These are phyloP conservation scores for Amphimallon solstitiale DNA, from an alignment of 2,888 invertebrate genomes.

Conservation along the genomic window DNA sequence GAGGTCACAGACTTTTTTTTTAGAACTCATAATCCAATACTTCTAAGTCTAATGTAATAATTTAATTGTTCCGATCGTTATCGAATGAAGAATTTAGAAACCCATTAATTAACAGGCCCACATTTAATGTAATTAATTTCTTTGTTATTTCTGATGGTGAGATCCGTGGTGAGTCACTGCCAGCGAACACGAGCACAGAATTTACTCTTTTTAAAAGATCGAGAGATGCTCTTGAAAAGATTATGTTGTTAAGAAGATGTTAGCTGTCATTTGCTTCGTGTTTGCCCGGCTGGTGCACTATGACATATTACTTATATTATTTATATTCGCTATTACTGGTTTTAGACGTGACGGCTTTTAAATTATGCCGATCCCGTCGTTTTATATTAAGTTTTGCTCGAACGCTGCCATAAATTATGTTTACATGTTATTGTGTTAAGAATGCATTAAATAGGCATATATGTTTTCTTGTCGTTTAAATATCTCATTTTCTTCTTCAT, in stretches of 20 bases:
- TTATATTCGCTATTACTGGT: conserved; percentile 15
- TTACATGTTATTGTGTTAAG: not conserved
- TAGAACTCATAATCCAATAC: not conserved
- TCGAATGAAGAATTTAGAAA: conserved; percentile 34
- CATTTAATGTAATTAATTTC: conserved; percentile 23
- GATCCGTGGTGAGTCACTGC: conserved; percentile 7
- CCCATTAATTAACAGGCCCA: conserved; percentile 19
- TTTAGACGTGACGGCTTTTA: conserved; percentile 5
- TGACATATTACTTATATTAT: conserved; percentile 19
- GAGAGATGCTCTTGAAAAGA: not conserved
- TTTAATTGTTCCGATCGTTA: conserved; percentile 38
- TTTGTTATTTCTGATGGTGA: conserved; percentile 3
- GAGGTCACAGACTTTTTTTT: not conserved
- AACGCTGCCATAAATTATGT: conserved; percentile 2
- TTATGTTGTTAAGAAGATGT: conserved; percentile 18
- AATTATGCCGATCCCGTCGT: not conserved
- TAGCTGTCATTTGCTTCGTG: conserved; percentile 17
- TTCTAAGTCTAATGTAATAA: conserved; percentile 23
- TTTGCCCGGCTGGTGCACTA: conserved; percentile 7
- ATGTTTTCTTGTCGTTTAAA: no score
- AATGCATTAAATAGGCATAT: no score
- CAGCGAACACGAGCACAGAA: not conserved
- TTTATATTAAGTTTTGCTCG: not conserved
- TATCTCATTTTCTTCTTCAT: no score
- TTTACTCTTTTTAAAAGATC: conserved; percentile 6